Base-by-base conservation (phyloP, 2,113 vertebrate genomes). In the Elephas maximus region DNA sequence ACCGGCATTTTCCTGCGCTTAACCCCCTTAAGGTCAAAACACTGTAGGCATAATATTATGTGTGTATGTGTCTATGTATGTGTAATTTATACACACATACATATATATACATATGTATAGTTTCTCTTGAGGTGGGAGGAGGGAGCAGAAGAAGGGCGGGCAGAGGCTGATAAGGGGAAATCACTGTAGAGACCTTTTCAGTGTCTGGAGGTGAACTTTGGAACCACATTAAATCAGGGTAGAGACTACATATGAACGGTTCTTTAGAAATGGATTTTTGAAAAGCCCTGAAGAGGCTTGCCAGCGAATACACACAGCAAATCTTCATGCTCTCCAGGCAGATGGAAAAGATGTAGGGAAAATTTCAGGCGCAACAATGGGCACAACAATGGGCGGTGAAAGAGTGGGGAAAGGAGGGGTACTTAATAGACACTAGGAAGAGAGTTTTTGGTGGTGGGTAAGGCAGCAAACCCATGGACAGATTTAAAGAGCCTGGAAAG, bases 181-280 rank as follows among this genome's bases (percentile, higher is more conserved):
- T 94, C 89, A 82, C 62, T 90, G 89, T 77, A 10, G 71, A 95
- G 87, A 96, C 87, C 82, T 69, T 82, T 95, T 95, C n/a, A 11
- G 69, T 71, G 26, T 82, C 87, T 95, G 53, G 91, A 96, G 97
- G 96, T 96, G 97, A 98, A 97, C 98, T 98, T 97, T 97, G 97
- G 95, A 98, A 80, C 93, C 97, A 93, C 92, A 88, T 81, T 93
- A 48, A 94, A 89, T 95, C 94, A 76, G 77, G 84, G 78, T 74
- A 88, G 65, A 71, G 67, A 69, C 60, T 57, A 69, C 28, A 92
- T 92, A 69, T 62, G 93, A 93, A 86, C 7, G 51, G 48, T 21
- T 79, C 86, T 87, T 83, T 10, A 26, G 71, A 80, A 23, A 69
- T 23, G 41, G 51, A 37, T 89, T 80, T 92, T 62, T 83, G 57